Percentiles rank a stretch among this genome's conserved stretches.
These are phyloP conservation scores for Ophion ellenae DNA, from an alignment of 2,888 invertebrate species.

Conservation along the genomic window DNA sequence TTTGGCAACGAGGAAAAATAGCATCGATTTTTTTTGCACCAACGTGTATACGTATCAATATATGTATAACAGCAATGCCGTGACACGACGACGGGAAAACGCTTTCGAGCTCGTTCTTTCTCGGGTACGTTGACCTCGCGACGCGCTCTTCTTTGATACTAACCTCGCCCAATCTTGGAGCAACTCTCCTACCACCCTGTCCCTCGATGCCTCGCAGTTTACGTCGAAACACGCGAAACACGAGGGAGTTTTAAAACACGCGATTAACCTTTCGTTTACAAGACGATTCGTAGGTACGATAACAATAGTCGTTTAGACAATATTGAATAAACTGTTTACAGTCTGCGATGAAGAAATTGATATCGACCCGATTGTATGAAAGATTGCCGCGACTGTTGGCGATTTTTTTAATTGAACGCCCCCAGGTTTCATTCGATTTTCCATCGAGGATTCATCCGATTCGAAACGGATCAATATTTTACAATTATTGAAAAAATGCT, in stretches of 20 bases:
- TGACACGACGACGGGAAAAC: slow-evolving; percentile 74
- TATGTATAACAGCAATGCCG: slow-evolving; percentile 62
- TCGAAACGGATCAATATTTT: no score
- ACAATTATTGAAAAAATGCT: no score
- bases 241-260: slow-evolving; percentile 1
- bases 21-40: no score
- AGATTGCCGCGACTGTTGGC: no score
- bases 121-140: slow-evolving; percentile 80
- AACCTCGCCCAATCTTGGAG: slow-evolving; percentile 78
- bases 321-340: not conserved
- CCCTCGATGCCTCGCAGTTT: slow-evolving; percentile 55
- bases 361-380: no score
- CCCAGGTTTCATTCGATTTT: no score
- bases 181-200: slow-evolving; percentile 65
- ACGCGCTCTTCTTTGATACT: slow-evolving; percentile 76
- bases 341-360: no score
- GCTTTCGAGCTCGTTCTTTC: slow-evolving; percentile 76
- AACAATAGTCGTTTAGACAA: not conserved
- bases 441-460: no score
- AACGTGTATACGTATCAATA: not conserved
- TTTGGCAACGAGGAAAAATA: not conserved
- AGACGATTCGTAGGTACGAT: no score
- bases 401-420: no score
- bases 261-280: not conserved
- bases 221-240: slow-evolving; percentile 18